Evolutionary conservation across 2,888 invertebrate genomes (phyloP), one percentile per base, ranked within the genome.

Genomic region (Calliphora vomitoria): DNA sequence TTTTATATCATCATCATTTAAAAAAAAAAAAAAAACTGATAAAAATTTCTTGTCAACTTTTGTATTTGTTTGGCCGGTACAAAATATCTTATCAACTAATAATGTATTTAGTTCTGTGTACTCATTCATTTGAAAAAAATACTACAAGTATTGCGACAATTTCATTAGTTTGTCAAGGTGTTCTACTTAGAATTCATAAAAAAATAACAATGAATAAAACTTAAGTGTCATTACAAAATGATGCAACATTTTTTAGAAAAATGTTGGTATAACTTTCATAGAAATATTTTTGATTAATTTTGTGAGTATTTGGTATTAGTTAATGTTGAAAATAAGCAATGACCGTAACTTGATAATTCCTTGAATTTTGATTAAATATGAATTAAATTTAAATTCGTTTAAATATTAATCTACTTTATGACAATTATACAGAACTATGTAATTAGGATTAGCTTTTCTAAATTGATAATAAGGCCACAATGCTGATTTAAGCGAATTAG

Each of bases 81-180:
- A 8, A 25, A 41, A 13, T 74, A 47, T 75, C 60, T 75, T 75
- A 75, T 75, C 74, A 62, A 44, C 8, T 60, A 31, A 47, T 3
- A 58, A 41, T 44, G 69, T 53, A 10, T 11, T 69, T 71, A 20
- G 41, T 25, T 35, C 25, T 25, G 6, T 50, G 50, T 50, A 50
- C 50, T 50, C 55, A 55, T 55, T 55, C 55, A 55, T 53, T 1
- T 10, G 4, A 47, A 50, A 25, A 35, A 15, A 20, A 31, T 8
- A 47, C 47, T 13, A 69, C 44, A 69, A 15, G n/a, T 71, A 71
- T 71, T 71, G 31, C 35, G 53, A 71, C 50, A 71, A 50, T 11
- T 18, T 71, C 15, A 15, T 25, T 15, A 25, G 10, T 44, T 58
- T 58, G 47, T 62, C 74, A 75, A 62, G 18, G 60, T 62, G 74